Conservation (phyloP, 64 coral and sea anemone species). For the Actinia equina region DNA sequence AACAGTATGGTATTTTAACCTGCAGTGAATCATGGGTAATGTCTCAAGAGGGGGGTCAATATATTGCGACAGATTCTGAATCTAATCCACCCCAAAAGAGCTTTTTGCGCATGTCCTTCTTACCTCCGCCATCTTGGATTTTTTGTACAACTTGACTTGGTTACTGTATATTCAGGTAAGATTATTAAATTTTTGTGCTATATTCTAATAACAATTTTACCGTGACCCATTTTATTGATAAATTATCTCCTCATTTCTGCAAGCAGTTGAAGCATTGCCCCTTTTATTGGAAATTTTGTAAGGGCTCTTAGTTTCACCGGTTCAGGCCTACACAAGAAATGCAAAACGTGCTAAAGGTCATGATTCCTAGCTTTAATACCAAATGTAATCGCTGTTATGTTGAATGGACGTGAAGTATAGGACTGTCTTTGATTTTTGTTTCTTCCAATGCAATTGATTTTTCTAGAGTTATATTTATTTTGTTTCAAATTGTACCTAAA, state of each 20-base stretch:
- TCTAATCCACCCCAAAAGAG: neutral
- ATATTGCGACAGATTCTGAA: neutral
- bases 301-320: neutral
- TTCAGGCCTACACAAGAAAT: neutral
- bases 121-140: slow-evolving; percentile 16
- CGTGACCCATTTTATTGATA: neutral
- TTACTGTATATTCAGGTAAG: neutral
- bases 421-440: neutral
- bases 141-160: neutral
- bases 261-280: neutral
- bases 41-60: neutral
- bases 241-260: neutral
- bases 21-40: slow-evolving; percentile 35
- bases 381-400: neutral
- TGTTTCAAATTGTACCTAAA: too few relatives aligned
- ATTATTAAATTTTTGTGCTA: neutral
- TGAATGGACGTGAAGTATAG: neutral
- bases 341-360: neutral
- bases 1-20: neutral
- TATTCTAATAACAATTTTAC: neutral
- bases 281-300: neutral
- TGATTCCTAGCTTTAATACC: neutral
- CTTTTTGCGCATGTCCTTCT: neutral
- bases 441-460: neutral
- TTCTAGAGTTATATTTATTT: neutral